Evolutionary conservation across 2,888 invertebrate genomes (phyloP), one percentile per base, ranked within the genome.

Genomic region (Ariolimax columbianus): DNA sequence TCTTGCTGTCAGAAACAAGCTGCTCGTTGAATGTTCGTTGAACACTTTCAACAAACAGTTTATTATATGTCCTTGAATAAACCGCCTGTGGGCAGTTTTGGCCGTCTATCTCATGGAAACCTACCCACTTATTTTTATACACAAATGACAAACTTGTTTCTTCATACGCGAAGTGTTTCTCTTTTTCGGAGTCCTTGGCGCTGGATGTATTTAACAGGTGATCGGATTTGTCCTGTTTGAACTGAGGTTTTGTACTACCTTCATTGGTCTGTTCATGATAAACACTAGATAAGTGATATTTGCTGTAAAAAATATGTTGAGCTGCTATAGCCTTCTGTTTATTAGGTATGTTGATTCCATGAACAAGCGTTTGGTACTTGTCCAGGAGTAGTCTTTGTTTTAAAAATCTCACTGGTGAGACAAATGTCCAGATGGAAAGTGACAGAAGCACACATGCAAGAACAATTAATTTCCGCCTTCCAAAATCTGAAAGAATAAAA

Each of bases 101-200:
- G 3, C 59, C 75, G 11, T 73, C 23, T 38, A 82, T 38, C 0
- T 51, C 38, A 17, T 59, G 82, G 63, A 82, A 82, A n/a, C 82
- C 82, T 0, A 82, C 82, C 82, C 82, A 82, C 19, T 43, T 26
- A 9, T 75, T 73, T 14, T 9, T 30, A 33, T 59, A 82, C 33
- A 75, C n/a, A 66, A 0, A 30, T 9, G 66, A 66, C n/a, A 66
- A 30, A 30, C 66, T 66, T 66, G 11, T 30, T n/a, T 66, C 66
- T 66, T 66, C 30, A 66, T 3, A n/a, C 30, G 6, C 30, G 11
- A 66, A 4, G 26, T 30, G 11, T 4, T 9, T 66, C 6, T 66
- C 66, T n/a, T 3, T 66, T 66, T 30, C 30, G 30, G 3, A 6
- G 11, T 30, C 11, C n/a, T 30, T 66, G n/a, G 66, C 11, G 11